These are phyloP conservation scores for Ctenodactylus gundi DNA, from an alignment of 2,113 vertebrate genomes.

Conservation along the genomic window DNA sequence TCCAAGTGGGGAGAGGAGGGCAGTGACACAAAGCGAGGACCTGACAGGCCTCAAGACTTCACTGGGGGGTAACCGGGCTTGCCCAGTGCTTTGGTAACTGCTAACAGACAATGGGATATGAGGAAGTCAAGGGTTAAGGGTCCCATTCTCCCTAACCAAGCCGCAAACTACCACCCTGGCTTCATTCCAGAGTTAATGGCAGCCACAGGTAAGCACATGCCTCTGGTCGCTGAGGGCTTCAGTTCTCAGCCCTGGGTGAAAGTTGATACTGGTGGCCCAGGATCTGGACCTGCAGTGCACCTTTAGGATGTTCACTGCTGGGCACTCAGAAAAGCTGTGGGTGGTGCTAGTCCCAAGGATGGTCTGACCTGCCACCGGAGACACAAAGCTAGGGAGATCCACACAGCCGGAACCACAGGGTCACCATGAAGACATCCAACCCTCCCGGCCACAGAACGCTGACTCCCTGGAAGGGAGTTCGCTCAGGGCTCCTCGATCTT, in stretches of 20 bases:
- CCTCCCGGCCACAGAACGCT: background rate
- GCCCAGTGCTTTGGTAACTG: background rate
- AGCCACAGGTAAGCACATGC: rapidly evolving
- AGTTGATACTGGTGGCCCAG: rapidly evolving
- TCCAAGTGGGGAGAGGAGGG: background rate
- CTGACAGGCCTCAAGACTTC: background rate
- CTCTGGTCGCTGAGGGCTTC: background rate
- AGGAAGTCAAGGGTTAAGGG: background rate
- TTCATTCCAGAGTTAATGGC: background rate
- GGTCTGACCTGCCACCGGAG: background rate
- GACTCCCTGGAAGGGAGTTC: rapidly evolving
- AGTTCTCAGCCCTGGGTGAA: background rate
- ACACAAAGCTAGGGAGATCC: background rate
- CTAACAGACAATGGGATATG: background rate
- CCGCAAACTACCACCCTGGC: background rate
- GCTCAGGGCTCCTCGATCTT: background rate
- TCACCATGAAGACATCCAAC: background rate
- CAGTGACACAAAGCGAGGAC: background rate
- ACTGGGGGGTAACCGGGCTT: background rate
- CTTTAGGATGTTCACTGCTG: background rate
- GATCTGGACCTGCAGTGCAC: too few relatives aligned
- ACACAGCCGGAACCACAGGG: too few relatives aligned
- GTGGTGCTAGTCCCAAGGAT: background rate
- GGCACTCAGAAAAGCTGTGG: background rate
- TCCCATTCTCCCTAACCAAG: background rate